Evolutionary conservation across 2,797 vertebrate genomes (phyloP).

Genomic region (Falco biarmicus): DNA sequence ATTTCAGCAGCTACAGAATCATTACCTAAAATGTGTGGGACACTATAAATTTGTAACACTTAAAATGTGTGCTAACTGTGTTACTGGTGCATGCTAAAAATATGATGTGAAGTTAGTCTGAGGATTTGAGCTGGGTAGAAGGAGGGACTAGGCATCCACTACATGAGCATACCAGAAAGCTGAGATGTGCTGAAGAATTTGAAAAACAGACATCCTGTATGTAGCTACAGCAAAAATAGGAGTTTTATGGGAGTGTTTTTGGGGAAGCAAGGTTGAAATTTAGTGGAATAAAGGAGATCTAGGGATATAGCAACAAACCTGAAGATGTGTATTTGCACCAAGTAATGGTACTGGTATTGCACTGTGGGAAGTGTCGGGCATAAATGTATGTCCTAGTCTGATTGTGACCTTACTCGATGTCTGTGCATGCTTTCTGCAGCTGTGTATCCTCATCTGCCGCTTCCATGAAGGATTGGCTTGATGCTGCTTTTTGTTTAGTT

Average conservation of each 20-base stretch:
- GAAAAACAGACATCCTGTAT: neutral
- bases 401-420: neutral
- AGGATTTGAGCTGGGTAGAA: neutral
- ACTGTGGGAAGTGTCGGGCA: neutral
- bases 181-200: neutral
- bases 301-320: neutral
- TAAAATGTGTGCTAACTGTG: neutral
- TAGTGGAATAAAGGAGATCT: neutral
- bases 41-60: neutral
- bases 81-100: neutral
- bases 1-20: neutral
- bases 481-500: neutral
- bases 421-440: neutral
- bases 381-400: neutral
- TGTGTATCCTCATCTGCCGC: neutral
- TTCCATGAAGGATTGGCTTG: neutral
- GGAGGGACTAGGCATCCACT: neutral
- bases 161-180: neutral
- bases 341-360: neutral
- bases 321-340: neutral
- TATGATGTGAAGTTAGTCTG: neutral
- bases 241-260: neutral
- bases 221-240: neutral
- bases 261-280: neutral
- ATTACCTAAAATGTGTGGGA: neutral